These are phyloP conservation scores for Ornithoptera alexandrae DNA, from an alignment of 2,888 invertebrate species.

Conservation along the genomic window DNA sequence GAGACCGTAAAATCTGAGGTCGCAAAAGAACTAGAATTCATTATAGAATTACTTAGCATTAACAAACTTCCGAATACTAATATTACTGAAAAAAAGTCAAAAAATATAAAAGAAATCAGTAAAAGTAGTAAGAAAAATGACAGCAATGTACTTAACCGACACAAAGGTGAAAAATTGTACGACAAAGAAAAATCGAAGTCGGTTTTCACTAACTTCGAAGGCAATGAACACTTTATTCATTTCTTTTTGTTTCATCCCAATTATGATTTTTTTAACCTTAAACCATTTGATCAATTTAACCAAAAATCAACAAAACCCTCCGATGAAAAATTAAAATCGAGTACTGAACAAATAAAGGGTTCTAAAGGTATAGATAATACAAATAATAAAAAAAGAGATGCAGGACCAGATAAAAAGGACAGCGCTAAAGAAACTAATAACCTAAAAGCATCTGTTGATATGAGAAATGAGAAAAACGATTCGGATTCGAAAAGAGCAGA, in stretches of 20 bases:
- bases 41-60: not conserved
- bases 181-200: slow-evolving; percentile 9
- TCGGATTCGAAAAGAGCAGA: too few relatives aligned
- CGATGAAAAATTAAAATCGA: not conserved
- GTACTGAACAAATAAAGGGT: too few relatives aligned
- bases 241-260: slow-evolving; percentile 20
- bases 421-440: too few relatives aligned
- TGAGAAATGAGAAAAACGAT: too few relatives aligned
- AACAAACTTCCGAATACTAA: not conserved
- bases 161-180: not conserved
- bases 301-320: not conserved
- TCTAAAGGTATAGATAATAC: too few relatives aligned
- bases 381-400: too few relatives aligned
- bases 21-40: slow-evolving; percentile 8
- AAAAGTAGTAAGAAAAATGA: not conserved
- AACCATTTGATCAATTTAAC: not conserved
- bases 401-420: too few relatives aligned
- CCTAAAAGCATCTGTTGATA: too few relatives aligned
- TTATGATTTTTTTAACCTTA: not conserved
- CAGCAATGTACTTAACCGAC: not conserved
- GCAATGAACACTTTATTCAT: slow-evolving; percentile 14
- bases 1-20: slow-evolving; percentile 8
- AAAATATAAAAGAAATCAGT: not conserved
- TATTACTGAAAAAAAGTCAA: not conserved
- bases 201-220: slow-evolving; percentile 13